A percentile compares a stretch with the other conserved stretches of the same genome.
Conservation (phyloP, 2,888 invertebrate genomes). For the Carpatolechia fugitivella region DNA sequence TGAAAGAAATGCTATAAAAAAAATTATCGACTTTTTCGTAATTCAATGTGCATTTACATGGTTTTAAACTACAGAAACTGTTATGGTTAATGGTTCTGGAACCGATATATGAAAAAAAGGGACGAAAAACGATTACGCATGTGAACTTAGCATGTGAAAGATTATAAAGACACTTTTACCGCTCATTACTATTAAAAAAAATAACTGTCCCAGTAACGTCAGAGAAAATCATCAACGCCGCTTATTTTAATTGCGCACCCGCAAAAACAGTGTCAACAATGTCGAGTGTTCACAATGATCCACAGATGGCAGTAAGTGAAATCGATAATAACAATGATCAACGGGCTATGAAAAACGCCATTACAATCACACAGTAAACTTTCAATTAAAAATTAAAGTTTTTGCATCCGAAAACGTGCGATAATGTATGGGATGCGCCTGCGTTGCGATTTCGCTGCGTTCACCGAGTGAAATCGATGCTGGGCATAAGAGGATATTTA, state of each 20-base stretch:
- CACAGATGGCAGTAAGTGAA: conserved; percentile 2
- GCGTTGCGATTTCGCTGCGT: background rate
- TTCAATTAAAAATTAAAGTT: conserved; percentile 16
- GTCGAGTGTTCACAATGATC: background rate
- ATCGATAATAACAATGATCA: conserved; percentile 8
- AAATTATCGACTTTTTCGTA: too few relatives aligned
- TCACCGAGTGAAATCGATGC: conserved; percentile 27
- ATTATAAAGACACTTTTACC: too few relatives aligned
- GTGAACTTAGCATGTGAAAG: too few relatives aligned
- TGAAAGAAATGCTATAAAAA: too few relatives aligned
- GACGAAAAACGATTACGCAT: too few relatives aligned
- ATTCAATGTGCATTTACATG: too few relatives aligned
- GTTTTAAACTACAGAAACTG: too few relatives aligned
- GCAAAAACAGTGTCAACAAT: conserved; percentile 5
- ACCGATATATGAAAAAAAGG: too few relatives aligned
- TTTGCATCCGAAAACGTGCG: conserved; percentile 8
- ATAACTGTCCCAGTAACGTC: background rate
- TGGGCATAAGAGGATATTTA: background rate
- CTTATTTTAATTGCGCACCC: background rate
- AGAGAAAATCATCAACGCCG: background rate
- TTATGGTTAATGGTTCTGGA: too few relatives aligned
- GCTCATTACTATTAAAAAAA: too few relatives aligned
- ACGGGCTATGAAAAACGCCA: conserved; percentile 10
- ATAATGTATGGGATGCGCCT: conserved; percentile 1
- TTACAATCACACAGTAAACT: conserved; percentile 18